Conservation (phyloP, 2,113 vertebrate species). For the Istiophorus platypterus region DNA sequence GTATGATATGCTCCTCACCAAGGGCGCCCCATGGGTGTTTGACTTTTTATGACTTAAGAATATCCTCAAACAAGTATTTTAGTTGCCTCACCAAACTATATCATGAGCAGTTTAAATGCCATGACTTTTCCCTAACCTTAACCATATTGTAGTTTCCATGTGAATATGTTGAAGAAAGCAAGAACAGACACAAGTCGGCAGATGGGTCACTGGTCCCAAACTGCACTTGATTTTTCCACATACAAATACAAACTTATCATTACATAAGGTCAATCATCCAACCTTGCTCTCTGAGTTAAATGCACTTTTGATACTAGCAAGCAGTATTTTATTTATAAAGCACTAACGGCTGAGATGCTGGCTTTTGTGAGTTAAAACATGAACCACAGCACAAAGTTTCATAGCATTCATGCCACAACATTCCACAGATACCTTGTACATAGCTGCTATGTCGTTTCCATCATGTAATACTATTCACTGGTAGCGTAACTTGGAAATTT, state of each 20-base stretch:
- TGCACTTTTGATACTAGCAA: neutral
- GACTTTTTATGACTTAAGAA: no score
- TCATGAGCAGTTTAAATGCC: neutral
- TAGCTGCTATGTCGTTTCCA: neutral
- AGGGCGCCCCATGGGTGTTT: no score
- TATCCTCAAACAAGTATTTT: no score
- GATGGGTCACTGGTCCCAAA: neutral
- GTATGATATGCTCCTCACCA: no score
- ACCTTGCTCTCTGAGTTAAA: neutral
- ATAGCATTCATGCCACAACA: neutral
- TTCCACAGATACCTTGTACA: neutral
- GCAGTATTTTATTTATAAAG: neutral
- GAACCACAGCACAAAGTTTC: neutral
- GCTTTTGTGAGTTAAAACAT: constrained; percentile 10
- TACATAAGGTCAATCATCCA: neutral
- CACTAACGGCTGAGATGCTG: neutral
- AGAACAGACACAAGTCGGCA: neutral
- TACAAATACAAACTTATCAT: neutral
- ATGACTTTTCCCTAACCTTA: neutral
- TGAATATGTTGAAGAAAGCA: neutral
- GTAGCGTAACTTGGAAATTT: neutral
- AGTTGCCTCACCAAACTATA: neutral
- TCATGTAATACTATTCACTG: neutral
- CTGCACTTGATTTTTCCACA: neutral
- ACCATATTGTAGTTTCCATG: neutral